Evolutionary conservation across 2,888 invertebrate genomes (phyloP).

Genomic region (Orchesella flavescens): DNA sequence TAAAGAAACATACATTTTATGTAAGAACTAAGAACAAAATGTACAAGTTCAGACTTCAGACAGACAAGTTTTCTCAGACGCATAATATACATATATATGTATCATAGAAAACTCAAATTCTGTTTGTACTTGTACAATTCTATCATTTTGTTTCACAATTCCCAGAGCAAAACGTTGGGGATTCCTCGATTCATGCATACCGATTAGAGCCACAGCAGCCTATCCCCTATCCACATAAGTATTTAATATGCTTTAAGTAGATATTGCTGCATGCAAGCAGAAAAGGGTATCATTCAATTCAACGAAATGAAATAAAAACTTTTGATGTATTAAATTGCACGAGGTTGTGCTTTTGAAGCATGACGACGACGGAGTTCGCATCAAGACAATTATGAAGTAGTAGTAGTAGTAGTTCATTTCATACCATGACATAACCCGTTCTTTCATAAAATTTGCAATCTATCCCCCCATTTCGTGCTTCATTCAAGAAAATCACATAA

Average conservation of each 20-base stretch:
- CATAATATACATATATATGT: background rate
- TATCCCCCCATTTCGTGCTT: conserved; percentile 20
- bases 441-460: conserved; percentile 26
- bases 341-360: conserved; percentile 15
- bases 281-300: background rate
- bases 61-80: conserved; percentile 3
- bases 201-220: too few species aligned
- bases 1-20: too few species aligned
- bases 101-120: too few species aligned
- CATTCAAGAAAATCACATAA: conserved; percentile 22
- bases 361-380: conserved; percentile 13
- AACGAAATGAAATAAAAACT: background rate
- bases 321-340: conserved; percentile 21
- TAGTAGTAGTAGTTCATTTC: conserved; percentile 26
- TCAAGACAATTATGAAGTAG: background rate
- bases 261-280: background rate
- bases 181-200: background rate
- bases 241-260: background rate
- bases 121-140: too few species aligned
- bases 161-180: background rate
- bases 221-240: too few species aligned
- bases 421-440: conserved; percentile 33
- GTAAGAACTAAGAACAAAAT: too few species aligned
- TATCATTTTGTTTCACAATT: background rate
- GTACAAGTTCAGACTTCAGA: background rate